Conservation (phyloP, 2,888 invertebrate genomes). For the Rosalia funebris region DNA sequence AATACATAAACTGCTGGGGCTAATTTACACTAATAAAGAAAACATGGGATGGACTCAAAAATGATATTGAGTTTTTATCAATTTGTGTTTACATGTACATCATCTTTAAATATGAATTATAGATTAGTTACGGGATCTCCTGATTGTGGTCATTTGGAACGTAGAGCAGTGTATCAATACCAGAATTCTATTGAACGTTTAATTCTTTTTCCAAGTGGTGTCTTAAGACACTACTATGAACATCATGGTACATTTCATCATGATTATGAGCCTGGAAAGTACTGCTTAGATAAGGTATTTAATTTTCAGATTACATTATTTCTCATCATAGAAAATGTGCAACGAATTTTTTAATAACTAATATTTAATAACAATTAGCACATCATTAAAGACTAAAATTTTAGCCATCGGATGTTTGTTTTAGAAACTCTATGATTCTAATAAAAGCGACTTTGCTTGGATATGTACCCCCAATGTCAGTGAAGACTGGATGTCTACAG, state of each 20-base stretch:
- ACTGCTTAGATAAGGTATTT: constrained; percentile 86
- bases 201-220: constrained; percentile 75
- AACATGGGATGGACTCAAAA: too few species aligned
- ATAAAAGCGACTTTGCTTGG: constrained; percentile 74
- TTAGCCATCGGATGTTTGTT: too few species aligned
- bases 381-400: too few species aligned
- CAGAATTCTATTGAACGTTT: constrained; percentile 71
- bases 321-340: too few species aligned
- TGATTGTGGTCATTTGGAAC: constrained; percentile 76
- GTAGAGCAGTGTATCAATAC: constrained; percentile 75
- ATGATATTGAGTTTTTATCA: too few species aligned
- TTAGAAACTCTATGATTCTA: constrained; percentile 57
- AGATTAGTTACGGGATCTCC: constrained; percentile 74
- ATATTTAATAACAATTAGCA: too few species aligned
- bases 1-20: too few species aligned
- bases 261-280: constrained; percentile 79
- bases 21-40: too few species aligned
- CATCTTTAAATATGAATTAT: too few species aligned
- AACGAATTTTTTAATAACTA: too few species aligned
- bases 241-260: constrained; percentile 70
- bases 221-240: constrained; percentile 77
- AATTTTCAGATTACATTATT: too few species aligned
- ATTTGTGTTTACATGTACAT: too few species aligned
- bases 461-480: constrained; percentile 78
- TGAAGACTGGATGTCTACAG: constrained; percentile 76